Conservation (phyloP, 1,140 invertebrate genomes). For the Macrocentrus cingulum region DNA sequence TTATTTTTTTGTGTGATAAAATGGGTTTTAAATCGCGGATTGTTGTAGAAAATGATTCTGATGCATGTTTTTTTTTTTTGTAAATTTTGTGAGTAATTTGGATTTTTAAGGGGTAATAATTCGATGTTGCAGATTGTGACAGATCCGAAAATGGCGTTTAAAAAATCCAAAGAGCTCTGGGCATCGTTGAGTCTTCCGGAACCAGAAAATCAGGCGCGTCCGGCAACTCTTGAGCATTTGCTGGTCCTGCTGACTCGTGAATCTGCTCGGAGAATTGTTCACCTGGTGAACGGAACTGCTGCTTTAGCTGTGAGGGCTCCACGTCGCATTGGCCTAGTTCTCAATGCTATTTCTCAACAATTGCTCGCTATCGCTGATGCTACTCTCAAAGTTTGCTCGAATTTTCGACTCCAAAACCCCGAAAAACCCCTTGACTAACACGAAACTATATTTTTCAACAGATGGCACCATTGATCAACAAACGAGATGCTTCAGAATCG, state of each 20-base stretch:
- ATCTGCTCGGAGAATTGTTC: constrained; percentile 72
- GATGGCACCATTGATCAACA: constrained; percentile 40
- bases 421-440: too few relatives aligned
- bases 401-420: background rate
- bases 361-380: constrained; percentile 40
- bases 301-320: constrained; percentile 62
- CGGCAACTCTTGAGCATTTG: constrained; percentile 73
- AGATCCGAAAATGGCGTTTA: constrained; percentile 73
- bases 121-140: constrained; percentile 66
- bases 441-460: constrained; percentile 23
- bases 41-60: too few relatives aligned
- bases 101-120: constrained; percentile 8
- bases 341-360: constrained; percentile 45
- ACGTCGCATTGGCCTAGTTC: constrained; percentile 34
- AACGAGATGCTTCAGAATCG: constrained; percentile 28
- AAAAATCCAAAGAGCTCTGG: constrained; percentile 74
- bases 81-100: constrained; percentile 10
- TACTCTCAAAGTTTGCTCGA: constrained; percentile 41
- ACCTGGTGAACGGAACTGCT: constrained; percentile 71
- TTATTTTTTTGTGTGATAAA: too few relatives aligned
- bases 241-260: constrained; percentile 73
- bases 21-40: too few relatives aligned
- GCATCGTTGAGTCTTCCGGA: constrained; percentile 70
- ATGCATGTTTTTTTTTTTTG: background rate
- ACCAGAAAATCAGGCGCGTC: constrained; percentile 79